phyloP scores from a whole-genome alignment of 2,888 invertebrate species.

The Stratiomys singularior region DNA sequence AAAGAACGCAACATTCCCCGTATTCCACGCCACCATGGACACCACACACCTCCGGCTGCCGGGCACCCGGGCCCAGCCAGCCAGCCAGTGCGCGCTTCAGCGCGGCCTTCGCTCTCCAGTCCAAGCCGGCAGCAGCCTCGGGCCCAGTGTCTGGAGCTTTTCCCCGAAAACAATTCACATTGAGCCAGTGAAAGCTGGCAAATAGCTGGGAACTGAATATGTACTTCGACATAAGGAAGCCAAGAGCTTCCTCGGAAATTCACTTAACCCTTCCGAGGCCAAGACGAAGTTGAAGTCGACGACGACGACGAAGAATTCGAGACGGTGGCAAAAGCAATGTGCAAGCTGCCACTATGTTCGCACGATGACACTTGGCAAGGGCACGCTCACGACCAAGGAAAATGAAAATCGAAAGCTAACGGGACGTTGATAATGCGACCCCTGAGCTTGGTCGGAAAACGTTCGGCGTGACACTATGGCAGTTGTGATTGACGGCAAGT shows the following conservation, averaged over 20 bases:
- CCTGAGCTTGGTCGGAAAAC: neutral
- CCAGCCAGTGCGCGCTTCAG: too few relatives aligned
- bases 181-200: neutral
- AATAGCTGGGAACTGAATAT: too few relatives aligned
- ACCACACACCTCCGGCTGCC: too few relatives aligned
- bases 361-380: neutral
- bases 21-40: neutral
- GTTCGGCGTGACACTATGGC: slow-evolving; percentile 17
- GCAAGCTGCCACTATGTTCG: neutral
- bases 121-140: neutral
- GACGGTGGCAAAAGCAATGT: too few relatives aligned
- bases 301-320: too few relatives aligned
- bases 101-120: neutral
- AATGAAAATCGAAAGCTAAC: neutral
- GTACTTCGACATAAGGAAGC: too few relatives aligned
- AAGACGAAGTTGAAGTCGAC: too few relatives aligned
- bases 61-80: too few relatives aligned
- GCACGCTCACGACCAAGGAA: neutral
- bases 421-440: neutral
- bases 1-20: slow-evolving; percentile 32
- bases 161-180: slow-evolving; percentile 20
- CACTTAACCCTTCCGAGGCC: too few relatives aligned
- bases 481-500: neutral
- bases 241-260: too few relatives aligned
- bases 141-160: neutral